Evolutionary conservation across 2,888 invertebrate species (phyloP), one percentile per base, ranked within the genome.

Genomic region (Physocephala rufipes): DNA sequence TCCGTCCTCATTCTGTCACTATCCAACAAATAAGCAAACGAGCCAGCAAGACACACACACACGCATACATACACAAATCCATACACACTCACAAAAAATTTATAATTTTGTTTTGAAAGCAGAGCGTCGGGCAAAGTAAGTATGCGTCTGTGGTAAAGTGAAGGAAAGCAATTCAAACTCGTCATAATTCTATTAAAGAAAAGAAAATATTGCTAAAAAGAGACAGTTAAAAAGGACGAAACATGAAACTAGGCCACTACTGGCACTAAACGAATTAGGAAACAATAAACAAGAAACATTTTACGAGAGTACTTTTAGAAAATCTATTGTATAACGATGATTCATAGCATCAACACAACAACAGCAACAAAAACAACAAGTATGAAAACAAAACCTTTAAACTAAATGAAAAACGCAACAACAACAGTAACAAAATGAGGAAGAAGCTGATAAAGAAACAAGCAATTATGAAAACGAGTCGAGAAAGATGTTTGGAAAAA

Each of bases 101-200:
- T 55, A 67, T 43, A 67, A 16, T 67, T 55, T 24, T n/a, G 67
- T 21, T 5, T 36, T 36, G 9, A 36, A 36, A 36, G n/a, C n/a
- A n/a, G n/a, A n/a, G n/a, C n/a, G n/a, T n/a, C 9, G 36, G 9
- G 9, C 36, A 36, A 36, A 9, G 36, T 24, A 28, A 26, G 28
- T 24, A 13, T 9, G 58, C 49, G 49, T 5, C 49, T 19, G 19
- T 24, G 21, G 43, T 45, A 45, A 9, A 28, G 51, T n/a, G n/a
- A 51, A n/a, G 30, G 36, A 36, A 28, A 53, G 19, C 53, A 26
- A 28, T 49, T 28, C 53, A 45, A 67, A 58, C 43, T 67, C 45
- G 67, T 67, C 67, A 67, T 55, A 67, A 67, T 67, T 67, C 67
- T 16, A 55, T 67, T 67, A 67, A n/a, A 43, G 21, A 45, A n/a